Conservation (phyloP, 2,888 invertebrate genomes). For the Eugnorisma glareosa region DNA sequence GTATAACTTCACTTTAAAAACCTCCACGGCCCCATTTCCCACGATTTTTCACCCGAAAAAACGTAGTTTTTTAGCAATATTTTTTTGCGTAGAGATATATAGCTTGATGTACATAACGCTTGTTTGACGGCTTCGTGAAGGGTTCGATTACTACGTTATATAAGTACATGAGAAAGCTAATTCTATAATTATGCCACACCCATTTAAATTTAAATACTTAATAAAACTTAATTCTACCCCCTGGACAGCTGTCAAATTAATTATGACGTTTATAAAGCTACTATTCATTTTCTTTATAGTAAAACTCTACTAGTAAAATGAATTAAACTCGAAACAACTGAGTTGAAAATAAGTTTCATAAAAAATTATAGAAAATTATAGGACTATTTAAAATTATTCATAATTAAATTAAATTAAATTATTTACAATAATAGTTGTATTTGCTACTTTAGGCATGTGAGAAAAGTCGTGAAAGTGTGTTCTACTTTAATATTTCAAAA, state of each 20-base stretch:
- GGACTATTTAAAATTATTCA: conserved; percentile 18
- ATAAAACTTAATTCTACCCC: conserved; percentile 14
- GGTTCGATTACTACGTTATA: neutral
- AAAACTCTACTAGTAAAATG: conserved; percentile 17
- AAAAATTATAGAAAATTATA: conserved; percentile 28
- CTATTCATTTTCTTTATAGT: conserved; percentile 18
- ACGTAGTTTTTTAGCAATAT: no score
- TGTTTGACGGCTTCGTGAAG: no score
- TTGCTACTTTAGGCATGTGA: conserved; percentile 60
- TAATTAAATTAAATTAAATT: conserved; percentile 42
- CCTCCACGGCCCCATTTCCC: no score
- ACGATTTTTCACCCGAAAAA: no score
- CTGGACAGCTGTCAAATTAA: conserved; percentile 38
- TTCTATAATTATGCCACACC: conserved; percentile 26
- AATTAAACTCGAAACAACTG: neutral
- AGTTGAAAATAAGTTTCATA: neutral
- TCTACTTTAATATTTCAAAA: conserved; percentile 46
- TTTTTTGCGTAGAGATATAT: no score
- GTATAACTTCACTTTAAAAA: no score
- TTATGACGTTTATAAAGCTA: conserved; percentile 17
- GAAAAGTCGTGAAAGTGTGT: conserved; percentile 38
- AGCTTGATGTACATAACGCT: no score
- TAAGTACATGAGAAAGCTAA: conserved; percentile 22
- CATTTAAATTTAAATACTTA: conserved; percentile 9
- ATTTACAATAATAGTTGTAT: conserved; percentile 61